Percentiles rank a stretch among this genome's conserved stretches.
phyloP scores from a whole-genome alignment of 2,113 vertebrate genomes.

The Rutilus rutilus region DNA sequence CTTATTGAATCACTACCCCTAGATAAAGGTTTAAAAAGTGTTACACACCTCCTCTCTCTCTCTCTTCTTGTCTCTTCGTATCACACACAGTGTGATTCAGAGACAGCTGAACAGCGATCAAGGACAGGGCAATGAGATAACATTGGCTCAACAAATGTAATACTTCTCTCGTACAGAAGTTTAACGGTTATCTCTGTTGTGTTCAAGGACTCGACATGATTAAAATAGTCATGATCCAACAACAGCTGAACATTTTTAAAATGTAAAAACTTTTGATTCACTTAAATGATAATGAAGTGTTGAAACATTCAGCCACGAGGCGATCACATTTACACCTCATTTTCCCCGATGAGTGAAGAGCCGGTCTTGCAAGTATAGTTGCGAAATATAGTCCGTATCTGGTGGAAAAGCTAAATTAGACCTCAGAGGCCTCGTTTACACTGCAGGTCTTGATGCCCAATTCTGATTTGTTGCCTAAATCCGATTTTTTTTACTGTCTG shows the following conservation, averaged over 20 bases:
- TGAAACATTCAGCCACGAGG: neutral
- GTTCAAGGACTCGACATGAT: neutral
- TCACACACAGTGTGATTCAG: neutral
- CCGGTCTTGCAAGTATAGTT: neutral
- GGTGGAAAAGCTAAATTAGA: neutral
- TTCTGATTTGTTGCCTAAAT: too few relatives aligned
- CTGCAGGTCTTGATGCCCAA: too few relatives aligned
- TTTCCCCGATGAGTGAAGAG: neutral
- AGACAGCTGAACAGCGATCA: conserved; percentile 25
- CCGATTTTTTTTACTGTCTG: too few relatives aligned
- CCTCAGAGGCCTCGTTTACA: too few relatives aligned
- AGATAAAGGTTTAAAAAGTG: conserved; percentile 38
- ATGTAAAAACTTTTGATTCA: neutral
- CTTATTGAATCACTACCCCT: conserved; percentile 11
- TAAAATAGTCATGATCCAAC: neutral
- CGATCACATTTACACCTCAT: conserved; percentile 19
- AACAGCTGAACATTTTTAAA: conserved; percentile 16
- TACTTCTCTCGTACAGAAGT: conserved; percentile 18
- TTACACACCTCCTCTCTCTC: conserved; percentile 14
- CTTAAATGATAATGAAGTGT: conserved; percentile 15
- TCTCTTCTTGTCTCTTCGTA: neutral
- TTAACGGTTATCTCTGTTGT: conserved; percentile 11
- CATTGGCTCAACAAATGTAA: conserved; percentile 34
- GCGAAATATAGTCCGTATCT: neutral
- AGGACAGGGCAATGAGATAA: conserved; percentile 44